These are phyloP conservation scores for Exephanes ischioxanthus DNA, from an alignment of 2,888 invertebrate genomes.

Conservation along the genomic window DNA sequence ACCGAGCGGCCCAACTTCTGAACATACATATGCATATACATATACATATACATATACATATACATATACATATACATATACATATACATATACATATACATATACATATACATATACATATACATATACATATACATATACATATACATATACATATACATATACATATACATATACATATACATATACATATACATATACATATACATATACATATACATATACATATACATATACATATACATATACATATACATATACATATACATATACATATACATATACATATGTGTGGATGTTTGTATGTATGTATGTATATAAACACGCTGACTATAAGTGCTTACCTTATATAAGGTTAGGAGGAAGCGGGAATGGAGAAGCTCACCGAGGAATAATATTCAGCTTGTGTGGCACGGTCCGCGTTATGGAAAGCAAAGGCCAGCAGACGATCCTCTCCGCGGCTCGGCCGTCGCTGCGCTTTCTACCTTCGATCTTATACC, in stretches of 20 bases:
- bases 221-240: too few relatives aligned
- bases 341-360: constrained; percentile 78
- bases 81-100: too few relatives aligned
- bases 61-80: background rate
- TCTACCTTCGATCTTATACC: constrained; percentile 82
- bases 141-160: background rate
- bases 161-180: background rate
- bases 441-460: constrained; percentile 82
- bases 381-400: constrained; percentile 41
- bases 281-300: too few relatives aligned
- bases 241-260: background rate
- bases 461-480: constrained; percentile 77
- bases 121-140: too few relatives aligned
- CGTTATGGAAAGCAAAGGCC: constrained; percentile 83
- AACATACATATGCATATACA: background rate
- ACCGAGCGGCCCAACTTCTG: constrained; percentile 12
- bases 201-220: background rate
- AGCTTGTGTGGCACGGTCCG: constrained; percentile 42
- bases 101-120: background rate
- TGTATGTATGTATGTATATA: background rate
- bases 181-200: background rate
- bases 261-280: too few relatives aligned
- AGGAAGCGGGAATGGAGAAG: constrained; percentile 71
- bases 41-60: too few relatives aligned
- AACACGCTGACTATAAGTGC: constrained; percentile 49